Evolutionary conservation across 1,140 invertebrate genomes (phyloP), one percentile per base, ranked within the genome.

Genomic region (Eulimnadia texana): DNA sequence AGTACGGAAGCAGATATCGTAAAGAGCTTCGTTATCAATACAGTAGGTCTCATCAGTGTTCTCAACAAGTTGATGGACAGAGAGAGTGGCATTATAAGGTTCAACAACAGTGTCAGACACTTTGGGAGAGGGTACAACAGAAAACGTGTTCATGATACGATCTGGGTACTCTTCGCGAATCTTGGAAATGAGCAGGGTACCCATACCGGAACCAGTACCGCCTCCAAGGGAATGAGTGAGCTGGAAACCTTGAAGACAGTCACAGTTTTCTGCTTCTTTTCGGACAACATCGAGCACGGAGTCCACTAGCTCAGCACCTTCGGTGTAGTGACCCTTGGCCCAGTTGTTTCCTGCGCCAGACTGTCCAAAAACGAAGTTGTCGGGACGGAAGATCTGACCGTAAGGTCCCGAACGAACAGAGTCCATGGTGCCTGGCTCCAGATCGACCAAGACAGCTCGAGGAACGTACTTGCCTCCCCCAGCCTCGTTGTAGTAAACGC

Each of bases 351-450:
- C 83, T 60, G 79, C 80, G 42, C 83, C 82, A 63, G 79, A 82
- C 66, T 86, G 83, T 50, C 86, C 86, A 68, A 90, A 90, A 50
- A 93, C 84, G 71, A 91, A 93, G 73, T 93, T 93, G 73, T 92
- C 90, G 3, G 89, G 87, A n/a, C 84, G 74, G 67, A 89, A 90
- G 19, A 90, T 81, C 70, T 85, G 77, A 10, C 88, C 88, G 66
- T 84, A 87, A 29, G 86, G 85, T 50, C 89, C 90, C 13, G 89
- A 90, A 53, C 90, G 79, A 13, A 94, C 90, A 10, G 90, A 85
- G 74, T 95, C 91, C 90, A 95, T 94, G 50, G 90, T 94, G 63
- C 91, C 92, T 11, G 92, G 91, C 71, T 96, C 93, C 66, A 96
- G 74, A 74, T 96, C 93, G 50, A 96, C 82, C 11, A 95, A 78